Percentiles rank a stretch among this genome's conserved stretches.
These are phyloP conservation scores for Microctenopoma stevenorrisi DNA, from an alignment of 2,797 vertebrate genomes.

Conservation along the genomic window DNA sequence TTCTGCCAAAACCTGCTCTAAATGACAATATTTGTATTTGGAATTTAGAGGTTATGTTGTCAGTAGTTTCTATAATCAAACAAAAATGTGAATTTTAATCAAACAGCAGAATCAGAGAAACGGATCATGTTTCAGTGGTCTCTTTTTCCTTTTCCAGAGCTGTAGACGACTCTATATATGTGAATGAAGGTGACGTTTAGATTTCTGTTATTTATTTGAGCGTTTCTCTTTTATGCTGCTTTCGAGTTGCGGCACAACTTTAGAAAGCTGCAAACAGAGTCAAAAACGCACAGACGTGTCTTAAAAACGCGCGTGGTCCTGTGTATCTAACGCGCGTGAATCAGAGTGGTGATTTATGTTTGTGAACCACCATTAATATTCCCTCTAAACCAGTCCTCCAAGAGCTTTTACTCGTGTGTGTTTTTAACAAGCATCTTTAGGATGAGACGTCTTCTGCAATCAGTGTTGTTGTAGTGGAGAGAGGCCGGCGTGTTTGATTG, in stretches of 20 bases:
- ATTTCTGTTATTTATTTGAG: too few species aligned
- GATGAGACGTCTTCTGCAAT: slow-evolving; percentile 71
- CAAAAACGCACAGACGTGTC: not conserved
- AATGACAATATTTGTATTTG: too few species aligned
- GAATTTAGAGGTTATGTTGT: too few species aligned
- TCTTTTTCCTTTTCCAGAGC: too few species aligned
- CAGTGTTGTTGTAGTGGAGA: slow-evolving; percentile 60
- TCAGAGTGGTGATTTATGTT: slow-evolving; percentile 8
- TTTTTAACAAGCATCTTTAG: slow-evolving; percentile 40
- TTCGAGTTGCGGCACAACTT: not conserved
- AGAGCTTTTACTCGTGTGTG: slow-evolving; percentile 9
- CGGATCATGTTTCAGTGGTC: too few species aligned
- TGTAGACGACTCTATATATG: too few species aligned
- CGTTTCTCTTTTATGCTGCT: too few species aligned
- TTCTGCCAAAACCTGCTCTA: too few species aligned
- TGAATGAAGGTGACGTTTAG: too few species aligned
- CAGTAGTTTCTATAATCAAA: too few species aligned
- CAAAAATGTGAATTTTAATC: too few species aligned
- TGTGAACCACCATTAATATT: slow-evolving; percentile 5
- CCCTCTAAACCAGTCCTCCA: slow-evolving; percentile 33
- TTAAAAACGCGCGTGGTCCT: slow-evolving; percentile 6
- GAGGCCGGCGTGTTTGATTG: slow-evolving; percentile 72
- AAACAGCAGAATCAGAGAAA: too few species aligned
- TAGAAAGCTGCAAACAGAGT: not conserved
- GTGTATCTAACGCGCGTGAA: not conserved